Conservation (phyloP, 2,797 vertebrate genomes). For the Sebastes vulpes region DNA sequence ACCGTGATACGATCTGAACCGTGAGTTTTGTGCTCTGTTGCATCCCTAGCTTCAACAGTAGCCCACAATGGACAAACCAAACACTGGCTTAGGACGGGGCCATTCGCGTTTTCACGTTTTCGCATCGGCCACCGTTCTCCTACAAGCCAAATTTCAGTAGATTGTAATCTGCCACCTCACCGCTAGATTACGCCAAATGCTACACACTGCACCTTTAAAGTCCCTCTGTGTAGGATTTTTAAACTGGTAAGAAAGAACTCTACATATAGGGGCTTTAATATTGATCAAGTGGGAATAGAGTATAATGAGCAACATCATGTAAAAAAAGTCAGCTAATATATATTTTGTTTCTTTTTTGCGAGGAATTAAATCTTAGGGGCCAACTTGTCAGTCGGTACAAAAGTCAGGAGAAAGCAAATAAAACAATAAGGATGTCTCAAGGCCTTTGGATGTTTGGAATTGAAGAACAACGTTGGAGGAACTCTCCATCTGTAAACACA, state of each 20-base stretch:
- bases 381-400: conserved; percentile 26
- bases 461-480: neutral
- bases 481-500: neutral
- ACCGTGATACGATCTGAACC: too few species aligned
- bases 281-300: neutral
- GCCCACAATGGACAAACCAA: too few species aligned
- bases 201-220: neutral
- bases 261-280: neutral
- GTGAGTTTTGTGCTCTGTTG: too few species aligned
- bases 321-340: neutral
- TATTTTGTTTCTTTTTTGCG: neutral
- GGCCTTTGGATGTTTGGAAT: conserved; percentile 7
- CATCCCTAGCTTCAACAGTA: too few species aligned
- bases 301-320: neutral
- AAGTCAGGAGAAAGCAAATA: conserved; percentile 41
- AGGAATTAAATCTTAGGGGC: conserved; percentile 1
- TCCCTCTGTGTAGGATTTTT: too few species aligned
- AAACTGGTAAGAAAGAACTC: too few species aligned
- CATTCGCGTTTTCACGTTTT: too few species aligned
- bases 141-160: too few species aligned
- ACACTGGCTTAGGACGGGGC: too few species aligned
- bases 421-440: conserved; percentile 17
- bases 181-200: neutral
- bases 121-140: too few species aligned
- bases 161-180: too few species aligned